phyloP scores from a whole-genome alignment of 1,140 invertebrate species.

The Panonychus citri region DNA sequence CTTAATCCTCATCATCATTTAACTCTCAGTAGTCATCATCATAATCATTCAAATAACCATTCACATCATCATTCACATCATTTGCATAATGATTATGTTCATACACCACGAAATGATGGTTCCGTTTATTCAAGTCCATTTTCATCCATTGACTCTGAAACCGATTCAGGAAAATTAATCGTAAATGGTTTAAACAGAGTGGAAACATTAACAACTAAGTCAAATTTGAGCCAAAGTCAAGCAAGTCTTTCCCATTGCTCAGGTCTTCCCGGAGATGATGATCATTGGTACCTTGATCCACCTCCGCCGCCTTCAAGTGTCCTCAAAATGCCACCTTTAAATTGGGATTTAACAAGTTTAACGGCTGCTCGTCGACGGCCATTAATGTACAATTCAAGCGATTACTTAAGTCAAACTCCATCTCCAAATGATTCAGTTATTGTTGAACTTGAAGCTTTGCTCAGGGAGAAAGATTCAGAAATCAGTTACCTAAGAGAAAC shows the following conservation, averaged over 20 bases:
- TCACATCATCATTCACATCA: no score
- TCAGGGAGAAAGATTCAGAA: slow-evolving; percentile 45
- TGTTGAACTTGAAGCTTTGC: slow-evolving; percentile 45
- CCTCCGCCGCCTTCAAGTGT: neutral
- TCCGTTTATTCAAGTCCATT: neutral
- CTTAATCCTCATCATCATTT: neutral
- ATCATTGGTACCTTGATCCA: neutral
- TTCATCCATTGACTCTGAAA: neutral
- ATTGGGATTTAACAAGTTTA: neutral
- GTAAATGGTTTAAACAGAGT: neutral
- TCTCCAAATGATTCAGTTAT: slow-evolving; percentile 57
- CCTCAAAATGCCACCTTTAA: neutral
- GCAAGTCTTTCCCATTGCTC: neutral
- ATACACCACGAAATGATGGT: neutral
- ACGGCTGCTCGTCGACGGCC: neutral
- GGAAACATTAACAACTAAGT: neutral
- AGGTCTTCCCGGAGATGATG: neutral
- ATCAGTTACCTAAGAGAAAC: slow-evolving; percentile 43
- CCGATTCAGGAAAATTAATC: neutral
- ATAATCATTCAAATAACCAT: no score
- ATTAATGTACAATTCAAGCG: slow-evolving; percentile 2
- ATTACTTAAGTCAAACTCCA: slow-evolving; percentile 32
- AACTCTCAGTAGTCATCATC: neutral
- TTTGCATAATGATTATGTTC: no score
- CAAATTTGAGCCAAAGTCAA: slow-evolving; percentile 4